Conservation (phyloP, 2,888 invertebrate genomes). For the Drosophila mettleri region DNA sequence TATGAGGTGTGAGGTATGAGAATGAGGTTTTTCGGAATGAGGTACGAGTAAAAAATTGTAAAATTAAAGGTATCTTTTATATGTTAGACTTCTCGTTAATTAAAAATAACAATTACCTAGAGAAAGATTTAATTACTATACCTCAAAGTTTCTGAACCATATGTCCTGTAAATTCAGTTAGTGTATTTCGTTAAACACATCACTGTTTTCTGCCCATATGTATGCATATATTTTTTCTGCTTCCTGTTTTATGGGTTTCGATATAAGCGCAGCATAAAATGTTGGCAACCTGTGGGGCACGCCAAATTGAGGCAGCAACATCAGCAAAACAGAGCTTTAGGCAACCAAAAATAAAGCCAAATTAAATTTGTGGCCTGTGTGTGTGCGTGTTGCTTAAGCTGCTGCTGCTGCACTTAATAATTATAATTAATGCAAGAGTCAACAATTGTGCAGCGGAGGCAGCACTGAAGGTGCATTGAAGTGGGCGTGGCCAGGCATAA, state of each 20-base stretch:
- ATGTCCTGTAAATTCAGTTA: neutral
- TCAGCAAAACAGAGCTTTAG: slow-evolving; percentile 9
- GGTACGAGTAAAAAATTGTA: no score
- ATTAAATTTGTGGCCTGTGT: slow-evolving; percentile 41
- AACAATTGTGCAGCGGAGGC: slow-evolving; percentile 54
- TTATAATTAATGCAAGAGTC: slow-evolving; percentile 69
- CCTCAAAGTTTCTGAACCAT: no score
- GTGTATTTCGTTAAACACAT: neutral
- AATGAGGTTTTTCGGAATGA: no score
- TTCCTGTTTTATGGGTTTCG: slow-evolving; percentile 6
- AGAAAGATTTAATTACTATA: no score
- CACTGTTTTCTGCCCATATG: neutral
- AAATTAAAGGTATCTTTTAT: no score
- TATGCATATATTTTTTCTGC: slow-evolving; percentile 1
- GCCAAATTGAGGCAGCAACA: slow-evolving; percentile 20
- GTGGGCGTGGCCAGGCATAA: slow-evolving; percentile 3
- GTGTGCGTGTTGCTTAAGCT: slow-evolving; percentile 18
- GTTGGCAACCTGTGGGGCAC: slow-evolving; percentile 42
- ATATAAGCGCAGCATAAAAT: slow-evolving; percentile 36
- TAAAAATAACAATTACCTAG: neutral
- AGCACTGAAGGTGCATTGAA: slow-evolving; percentile 32
- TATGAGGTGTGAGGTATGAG: no score
- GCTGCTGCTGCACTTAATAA: slow-evolving; percentile 58
- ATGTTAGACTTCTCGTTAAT: neutral
- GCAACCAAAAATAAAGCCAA: slow-evolving; percentile 42